Evolutionary conservation across 1,140 invertebrate genomes (phyloP).

Genomic region (Aphelinus certus): DNA sequence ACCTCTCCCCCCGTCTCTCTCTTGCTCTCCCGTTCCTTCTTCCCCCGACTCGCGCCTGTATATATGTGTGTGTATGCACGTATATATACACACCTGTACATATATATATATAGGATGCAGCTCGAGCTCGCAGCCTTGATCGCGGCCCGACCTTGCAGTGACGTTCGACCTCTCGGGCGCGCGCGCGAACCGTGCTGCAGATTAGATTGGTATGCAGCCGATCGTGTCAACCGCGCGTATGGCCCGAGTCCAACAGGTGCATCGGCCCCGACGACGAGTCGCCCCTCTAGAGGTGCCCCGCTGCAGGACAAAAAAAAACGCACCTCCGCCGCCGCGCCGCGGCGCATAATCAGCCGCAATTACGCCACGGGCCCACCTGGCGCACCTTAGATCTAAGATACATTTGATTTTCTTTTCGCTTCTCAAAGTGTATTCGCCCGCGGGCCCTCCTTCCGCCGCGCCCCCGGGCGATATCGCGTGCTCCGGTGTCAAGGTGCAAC

Average conservation of each 20-base stretch:
- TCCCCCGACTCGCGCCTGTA: background rate
- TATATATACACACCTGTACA: no score
- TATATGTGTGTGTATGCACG: no score
- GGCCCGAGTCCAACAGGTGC: constrained; percentile 18
- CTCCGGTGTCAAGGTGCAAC: background rate
- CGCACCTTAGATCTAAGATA: constrained; percentile 22
- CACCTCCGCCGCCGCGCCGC: background rate
- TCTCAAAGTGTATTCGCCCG: background rate
- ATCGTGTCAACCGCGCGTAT: background rate
- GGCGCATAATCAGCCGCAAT: constrained; percentile 32
- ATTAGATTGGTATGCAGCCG: no score
- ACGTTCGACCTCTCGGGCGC: no score
- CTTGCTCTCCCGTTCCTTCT: background rate
- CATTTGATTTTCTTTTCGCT: constrained; percentile 28
- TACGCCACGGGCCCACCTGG: background rate
- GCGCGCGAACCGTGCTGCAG: no score
- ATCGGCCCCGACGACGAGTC: background rate
- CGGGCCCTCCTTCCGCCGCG: no score
- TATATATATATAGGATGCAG: no score
- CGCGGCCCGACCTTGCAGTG: no score
- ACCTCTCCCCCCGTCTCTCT: background rate
- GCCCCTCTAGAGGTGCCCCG: no score
- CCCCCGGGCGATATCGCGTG: background rate
- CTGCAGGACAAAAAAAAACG: background rate
- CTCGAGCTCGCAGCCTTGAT: no score